A percentile compares a stretch with the other conserved stretches of the same genome.
phyloP scores from a whole-genome alignment of 1,140 invertebrate species.

The Globodera rostochiensis region DNA sequence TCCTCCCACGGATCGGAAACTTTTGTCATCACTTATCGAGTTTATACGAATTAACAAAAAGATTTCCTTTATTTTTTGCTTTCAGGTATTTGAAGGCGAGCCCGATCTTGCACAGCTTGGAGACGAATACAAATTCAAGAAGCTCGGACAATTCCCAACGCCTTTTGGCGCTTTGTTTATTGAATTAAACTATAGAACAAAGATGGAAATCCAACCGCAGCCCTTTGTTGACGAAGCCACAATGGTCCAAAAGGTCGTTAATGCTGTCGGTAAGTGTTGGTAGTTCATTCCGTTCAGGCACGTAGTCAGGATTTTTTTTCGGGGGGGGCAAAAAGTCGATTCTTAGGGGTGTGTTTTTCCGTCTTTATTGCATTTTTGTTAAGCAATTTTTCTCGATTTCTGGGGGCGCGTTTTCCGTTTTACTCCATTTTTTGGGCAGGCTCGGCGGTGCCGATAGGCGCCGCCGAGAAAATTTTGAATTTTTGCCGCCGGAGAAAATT shows the following conservation, averaged over 20 bases:
- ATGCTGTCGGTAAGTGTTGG: background rate
- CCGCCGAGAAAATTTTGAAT: no score
- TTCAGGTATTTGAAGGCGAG: slow-evolving; percentile 39
- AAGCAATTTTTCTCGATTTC: no score
- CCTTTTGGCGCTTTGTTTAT: slow-evolving; percentile 44
- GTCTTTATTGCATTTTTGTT: no score
- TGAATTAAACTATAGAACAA: slow-evolving; percentile 43
- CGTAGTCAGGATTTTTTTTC: no score
- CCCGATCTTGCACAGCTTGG: slow-evolving; percentile 37
- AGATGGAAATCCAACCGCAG: slow-evolving; percentile 42
- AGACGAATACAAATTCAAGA: slow-evolving; percentile 43
- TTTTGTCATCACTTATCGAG: slow-evolving; percentile 53
- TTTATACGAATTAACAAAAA: slow-evolving; percentile 20
- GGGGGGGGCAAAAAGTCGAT: no score
- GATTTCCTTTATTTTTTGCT: background rate
- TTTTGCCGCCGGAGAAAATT: no score
- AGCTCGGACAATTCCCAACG: slow-evolving; percentile 40
- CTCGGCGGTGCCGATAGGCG: no score
- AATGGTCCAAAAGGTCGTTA: background rate
- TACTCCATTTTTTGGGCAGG: no score
- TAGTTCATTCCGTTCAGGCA: no score
- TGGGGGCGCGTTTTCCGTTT: no score
- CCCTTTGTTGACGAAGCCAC: slow-evolving; percentile 25
- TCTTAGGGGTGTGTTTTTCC: no score
- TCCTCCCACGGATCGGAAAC: slow-evolving; percentile 44